A percentile compares a stretch with the other conserved stretches of the same genome.
Conservation (phyloP, 2,888 invertebrate species). For the Gari tellinella region DNA sequence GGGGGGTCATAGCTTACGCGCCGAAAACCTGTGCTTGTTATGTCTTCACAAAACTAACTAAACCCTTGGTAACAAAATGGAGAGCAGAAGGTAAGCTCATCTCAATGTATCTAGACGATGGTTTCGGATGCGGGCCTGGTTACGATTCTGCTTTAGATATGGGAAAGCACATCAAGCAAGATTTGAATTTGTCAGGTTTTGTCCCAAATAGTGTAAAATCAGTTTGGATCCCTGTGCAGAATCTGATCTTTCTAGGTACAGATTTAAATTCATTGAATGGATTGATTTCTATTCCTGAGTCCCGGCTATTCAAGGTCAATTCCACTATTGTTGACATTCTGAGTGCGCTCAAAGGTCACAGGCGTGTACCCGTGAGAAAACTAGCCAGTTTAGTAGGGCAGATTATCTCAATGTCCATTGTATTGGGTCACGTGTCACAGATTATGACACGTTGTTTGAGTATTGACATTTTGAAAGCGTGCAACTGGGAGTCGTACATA, state of each 20-base stretch:
- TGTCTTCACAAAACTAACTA: slow-evolving; percentile 32
- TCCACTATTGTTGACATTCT: too few species aligned
- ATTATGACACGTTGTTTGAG: slow-evolving; percentile 38
- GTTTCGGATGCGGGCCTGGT: too few species aligned
- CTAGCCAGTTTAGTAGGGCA: too few species aligned
- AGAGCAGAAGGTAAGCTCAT: slow-evolving; percentile 22
- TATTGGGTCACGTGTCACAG: slow-evolving; percentile 33
- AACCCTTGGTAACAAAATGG: slow-evolving; percentile 40
- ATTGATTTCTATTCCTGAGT: slow-evolving; percentile 20
- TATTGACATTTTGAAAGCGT: slow-evolving; percentile 20
- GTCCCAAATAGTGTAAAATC: slow-evolving; percentile 38
- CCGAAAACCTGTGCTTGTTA: slow-evolving; percentile 27
- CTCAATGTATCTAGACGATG: slow-evolving; percentile 42
- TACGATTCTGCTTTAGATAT: too few species aligned
- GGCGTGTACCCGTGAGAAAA: too few species aligned
- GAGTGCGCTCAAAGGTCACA: slow-evolving; percentile 2
- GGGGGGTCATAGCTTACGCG: too few species aligned
- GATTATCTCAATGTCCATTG: slow-evolving; percentile 40
- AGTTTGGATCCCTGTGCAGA: slow-evolving; percentile 34
- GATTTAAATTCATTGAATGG: slow-evolving; percentile 16
- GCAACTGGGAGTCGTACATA: too few species aligned
- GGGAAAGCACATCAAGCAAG: slow-evolving; percentile 18
- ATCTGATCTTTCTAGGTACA: slow-evolving; percentile 24
- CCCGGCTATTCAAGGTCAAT: too few species aligned
- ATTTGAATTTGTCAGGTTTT: slow-evolving; percentile 32